Percentiles rank a stretch among this genome's conserved stretches.
Evolutionary conservation across 2,888 invertebrate species (phyloP).

Genomic region (Aleiodes leptofemur): DNA sequence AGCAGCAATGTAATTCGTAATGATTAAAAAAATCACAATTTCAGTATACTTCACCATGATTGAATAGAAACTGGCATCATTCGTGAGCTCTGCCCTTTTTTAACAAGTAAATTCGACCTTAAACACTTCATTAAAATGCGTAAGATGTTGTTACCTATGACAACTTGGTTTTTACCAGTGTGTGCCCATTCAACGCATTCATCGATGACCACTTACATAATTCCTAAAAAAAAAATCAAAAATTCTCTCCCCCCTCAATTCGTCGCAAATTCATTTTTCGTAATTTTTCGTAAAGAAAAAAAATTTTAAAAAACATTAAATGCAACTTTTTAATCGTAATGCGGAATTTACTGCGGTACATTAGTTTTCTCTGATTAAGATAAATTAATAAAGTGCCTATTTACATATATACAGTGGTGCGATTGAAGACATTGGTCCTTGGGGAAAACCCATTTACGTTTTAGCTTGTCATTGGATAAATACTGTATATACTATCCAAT

Average conservation of each 20-base stretch:
- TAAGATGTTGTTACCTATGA: constrained; percentile 56
- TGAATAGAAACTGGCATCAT: constrained; percentile 64
- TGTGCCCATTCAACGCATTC: constrained; percentile 16
- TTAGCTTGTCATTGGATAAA: constrained; percentile 49
- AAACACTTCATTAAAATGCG: constrained; percentile 69
- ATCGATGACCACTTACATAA: constrained; percentile 10
- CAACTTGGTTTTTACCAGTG: constrained; percentile 49
- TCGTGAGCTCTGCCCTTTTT: constrained; percentile 68
- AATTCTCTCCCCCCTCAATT: not conserved
- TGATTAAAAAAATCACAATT: constrained; percentile 48
- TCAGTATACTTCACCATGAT: constrained; percentile 62
- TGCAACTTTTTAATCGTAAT: not conserved
- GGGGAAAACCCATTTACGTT: constrained; percentile 57
- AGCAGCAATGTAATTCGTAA: constrained; percentile 50
- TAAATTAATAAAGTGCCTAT: constrained; percentile 23
- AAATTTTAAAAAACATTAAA: not conserved
- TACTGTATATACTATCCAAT: no score
- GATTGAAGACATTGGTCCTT: constrained; percentile 55
- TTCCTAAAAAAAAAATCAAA: not conserved
- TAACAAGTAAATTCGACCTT: constrained; percentile 71
- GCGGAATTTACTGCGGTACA: not conserved
- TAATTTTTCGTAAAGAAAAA: not conserved
- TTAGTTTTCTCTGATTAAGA: constrained; percentile 16
- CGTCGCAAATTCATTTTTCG: not conserved
- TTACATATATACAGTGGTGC: constrained; percentile 17